phyloP scores from a whole-genome alignment of 2,888 invertebrate genomes.

The Rapana venosa region DNA sequence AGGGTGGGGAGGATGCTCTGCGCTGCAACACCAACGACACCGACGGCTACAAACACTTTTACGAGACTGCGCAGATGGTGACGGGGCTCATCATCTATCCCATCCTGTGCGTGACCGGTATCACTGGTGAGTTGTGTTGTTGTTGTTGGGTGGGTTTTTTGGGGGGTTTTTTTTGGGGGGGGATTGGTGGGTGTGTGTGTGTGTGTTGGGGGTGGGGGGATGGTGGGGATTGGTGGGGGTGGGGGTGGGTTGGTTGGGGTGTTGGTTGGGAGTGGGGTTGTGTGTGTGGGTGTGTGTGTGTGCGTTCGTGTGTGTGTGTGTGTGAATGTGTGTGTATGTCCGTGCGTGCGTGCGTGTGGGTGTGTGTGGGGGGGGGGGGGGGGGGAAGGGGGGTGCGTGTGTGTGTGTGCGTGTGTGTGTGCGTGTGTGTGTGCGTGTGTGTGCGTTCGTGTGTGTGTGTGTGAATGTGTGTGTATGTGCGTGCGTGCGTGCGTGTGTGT shows the following conservation, averaged over 20 bases:
- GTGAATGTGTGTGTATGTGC: not conserved
- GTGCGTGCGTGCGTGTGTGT: not conserved
- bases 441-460: not conserved
- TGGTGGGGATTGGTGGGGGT: not conserved
- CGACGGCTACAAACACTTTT: conserved; percentile 63
- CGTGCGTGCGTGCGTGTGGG: not conserved
- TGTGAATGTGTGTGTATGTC: not conserved
- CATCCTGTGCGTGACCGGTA: conserved; percentile 68
- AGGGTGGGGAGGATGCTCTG: not conserved
- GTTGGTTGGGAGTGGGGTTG: not conserved
- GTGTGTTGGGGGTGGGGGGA: too few relatives aligned
- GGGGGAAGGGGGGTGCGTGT: too few relatives aligned
- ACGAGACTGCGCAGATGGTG: conserved; percentile 65
- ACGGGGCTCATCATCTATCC: conserved; percentile 73
- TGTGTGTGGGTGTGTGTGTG: too few relatives aligned
- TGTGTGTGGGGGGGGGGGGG: too few relatives aligned
- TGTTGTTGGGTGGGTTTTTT: not conserved
- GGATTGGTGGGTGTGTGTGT: too few relatives aligned
- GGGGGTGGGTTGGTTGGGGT: not conserved
- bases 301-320: not conserved
- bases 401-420: not conserved
- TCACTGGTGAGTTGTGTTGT: conserved; percentile 47
- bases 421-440: not conserved
- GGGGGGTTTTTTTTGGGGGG: too few relatives aligned
- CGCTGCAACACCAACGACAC: conserved; percentile 40